Percentiles rank a stretch among this genome's conserved stretches.
These are phyloP conservation scores for Cancer borealis DNA, from an alignment of 2,888 invertebrate species.

Conservation along the genomic window DNA sequence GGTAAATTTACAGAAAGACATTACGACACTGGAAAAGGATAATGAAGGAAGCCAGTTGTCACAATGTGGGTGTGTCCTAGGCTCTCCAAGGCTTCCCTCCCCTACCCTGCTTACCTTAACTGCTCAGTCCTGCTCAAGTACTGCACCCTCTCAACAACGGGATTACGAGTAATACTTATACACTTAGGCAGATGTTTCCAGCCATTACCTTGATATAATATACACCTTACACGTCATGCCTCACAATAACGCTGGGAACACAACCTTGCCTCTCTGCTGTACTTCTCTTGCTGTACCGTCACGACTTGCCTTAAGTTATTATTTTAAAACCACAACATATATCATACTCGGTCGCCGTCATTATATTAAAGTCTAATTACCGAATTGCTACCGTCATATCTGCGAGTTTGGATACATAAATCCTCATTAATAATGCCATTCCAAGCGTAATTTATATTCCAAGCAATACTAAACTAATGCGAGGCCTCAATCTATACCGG, in stretches of 20 bases:
- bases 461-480: not conserved
- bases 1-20: slow-evolving; percentile 45
- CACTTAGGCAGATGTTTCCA: not conserved
- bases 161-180: not conserved
- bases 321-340: slow-evolving; percentile 2
- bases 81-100: not conserved
- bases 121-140: not conserved
- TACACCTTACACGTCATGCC: not conserved
- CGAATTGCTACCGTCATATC: slow-evolving; percentile 31
- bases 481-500: slow-evolving; percentile 21
- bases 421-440: slow-evolving; percentile 25
- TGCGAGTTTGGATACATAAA: slow-evolving; percentile 5
- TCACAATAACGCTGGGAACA: not conserved
- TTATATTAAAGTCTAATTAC: slow-evolving; percentile 43
- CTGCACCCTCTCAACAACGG: not conserved
- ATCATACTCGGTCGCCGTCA: not conserved
- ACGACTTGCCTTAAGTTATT: slow-evolving; percentile 16
- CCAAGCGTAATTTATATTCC: not conserved
- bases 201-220: not conserved
- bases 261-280: not conserved
- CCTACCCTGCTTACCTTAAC: not conserved
- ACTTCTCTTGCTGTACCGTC: not conserved
- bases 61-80: not conserved
- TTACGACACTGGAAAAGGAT: slow-evolving; percentile 26
- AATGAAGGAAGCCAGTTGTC: slow-evolving; percentile 30